A percentile compares a stretch with the other conserved stretches of the same genome.
Evolutionary conservation across 2,797 vertebrate species (phyloP).

Genomic region (Thamnophis elegans): DNA sequence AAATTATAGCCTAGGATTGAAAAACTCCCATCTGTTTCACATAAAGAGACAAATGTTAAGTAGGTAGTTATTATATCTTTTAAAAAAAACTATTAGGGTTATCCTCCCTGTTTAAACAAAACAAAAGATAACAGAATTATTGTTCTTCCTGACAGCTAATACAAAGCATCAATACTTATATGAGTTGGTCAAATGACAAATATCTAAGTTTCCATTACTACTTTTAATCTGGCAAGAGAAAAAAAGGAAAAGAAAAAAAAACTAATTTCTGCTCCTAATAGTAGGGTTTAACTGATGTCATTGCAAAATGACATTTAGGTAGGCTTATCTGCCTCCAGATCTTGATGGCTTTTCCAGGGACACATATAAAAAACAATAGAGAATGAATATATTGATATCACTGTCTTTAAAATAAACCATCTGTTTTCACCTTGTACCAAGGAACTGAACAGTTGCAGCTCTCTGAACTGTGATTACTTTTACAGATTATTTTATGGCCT

Average conservation of each 20-base stretch:
- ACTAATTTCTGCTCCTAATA: constrained; percentile 17
- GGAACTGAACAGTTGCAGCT: constrained; percentile 15
- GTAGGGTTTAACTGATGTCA: constrained; percentile 12
- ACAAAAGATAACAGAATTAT: not conserved
- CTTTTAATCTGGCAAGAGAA: not conserved
- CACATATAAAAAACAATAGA: constrained; percentile 20
- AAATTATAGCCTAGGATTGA: not conserved
- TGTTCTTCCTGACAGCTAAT: not conserved
- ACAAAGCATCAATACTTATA: not conserved
- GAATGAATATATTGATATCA: not conserved
- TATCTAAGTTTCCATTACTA: not conserved
- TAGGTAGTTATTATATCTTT: not conserved
- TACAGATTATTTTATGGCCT: constrained; percentile 1
- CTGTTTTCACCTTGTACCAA: constrained; percentile 18
- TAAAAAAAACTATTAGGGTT: not conserved
- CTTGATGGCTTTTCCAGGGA: not conserved
- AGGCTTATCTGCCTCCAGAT: constrained; percentile 2
- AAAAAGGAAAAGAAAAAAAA: constrained; percentile 15
- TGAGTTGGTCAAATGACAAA: constrained; percentile 9
- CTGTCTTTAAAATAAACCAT: constrained; percentile 19
- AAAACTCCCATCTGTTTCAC: not conserved
- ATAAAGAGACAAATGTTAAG: not conserved
- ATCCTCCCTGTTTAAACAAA: not conserved
- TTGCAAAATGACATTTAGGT: constrained; percentile 22
- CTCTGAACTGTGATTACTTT: constrained; percentile 27